Base-by-base conservation (phyloP, 2,797 vertebrate species). In the Morelia viridis region DNA sequence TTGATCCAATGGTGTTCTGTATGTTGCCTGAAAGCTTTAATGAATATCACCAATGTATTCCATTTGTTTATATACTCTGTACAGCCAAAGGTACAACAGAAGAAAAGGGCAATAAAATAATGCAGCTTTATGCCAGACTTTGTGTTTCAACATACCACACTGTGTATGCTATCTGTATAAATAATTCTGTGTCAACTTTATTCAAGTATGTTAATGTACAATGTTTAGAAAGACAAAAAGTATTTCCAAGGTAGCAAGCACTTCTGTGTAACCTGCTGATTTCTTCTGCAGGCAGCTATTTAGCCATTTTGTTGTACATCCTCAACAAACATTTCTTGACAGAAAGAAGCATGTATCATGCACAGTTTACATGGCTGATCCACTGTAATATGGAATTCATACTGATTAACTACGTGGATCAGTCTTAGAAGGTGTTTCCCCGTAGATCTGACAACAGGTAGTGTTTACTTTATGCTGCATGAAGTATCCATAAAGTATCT, bases 371-470 rank as follows among this genome's bases (percentile, higher is more conserved):
- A 4, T 31, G 28, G 53, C 86, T 80, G n/a, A 92, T 89, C 92
- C 91, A 65, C 92, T 50, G 24, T 95, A 62, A 2, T 93, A 93
- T 95, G 80, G 94, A 94, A 94, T 96, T 96, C 95, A 92, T 96
- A 96, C 87, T 93, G 94, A 95, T 9, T 35, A 2, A 94, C 94
- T 61, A 17, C 80, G 93, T 93, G 28, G 94, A 92, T 96, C 93
- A 53, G 10, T 93, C 93, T 93, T 95, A 93, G 15, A 88, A 71
- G 89, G 89, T 95, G 22, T 94, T 94, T 95, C 94, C 94, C 62
- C 5, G 10, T 91, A 93, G 57, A 91, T 61, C 46, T 94, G 90
- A 92, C 91, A 94, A 93, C 89, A 93, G 90, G 61, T 96, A 96
- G 35, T 15, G 4, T 95, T 96, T 96, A 53, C 90, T 92, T 95